These are phyloP conservation scores for Drosophila parthenogenetica DNA, from an alignment of 2,888 invertebrate species.

Conservation along the genomic window DNA sequence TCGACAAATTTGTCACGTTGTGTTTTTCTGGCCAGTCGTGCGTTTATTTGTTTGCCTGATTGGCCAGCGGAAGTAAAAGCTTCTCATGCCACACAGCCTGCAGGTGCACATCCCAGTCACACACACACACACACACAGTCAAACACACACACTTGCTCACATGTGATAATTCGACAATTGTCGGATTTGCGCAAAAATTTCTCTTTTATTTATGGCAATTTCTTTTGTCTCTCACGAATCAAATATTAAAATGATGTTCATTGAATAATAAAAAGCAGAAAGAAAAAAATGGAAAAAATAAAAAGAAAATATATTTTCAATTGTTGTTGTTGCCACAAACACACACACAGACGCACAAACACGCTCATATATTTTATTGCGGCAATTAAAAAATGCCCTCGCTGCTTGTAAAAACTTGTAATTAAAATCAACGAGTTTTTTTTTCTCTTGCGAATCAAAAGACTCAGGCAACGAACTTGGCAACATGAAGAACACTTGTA, in stretches of 20 bases:
- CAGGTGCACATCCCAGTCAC: slow-evolving; percentile 64
- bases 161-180: slow-evolving; percentile 62
- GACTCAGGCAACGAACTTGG: slow-evolving; percentile 56
- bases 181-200: slow-evolving; percentile 55
- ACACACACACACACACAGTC: neutral
- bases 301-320: slow-evolving; percentile 27
- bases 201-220: slow-evolving; percentile 80
- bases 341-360: slow-evolving; percentile 33
- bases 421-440: slow-evolving; percentile 44
- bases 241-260: slow-evolving; percentile 64
- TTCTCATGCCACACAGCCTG: slow-evolving; percentile 31
- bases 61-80: slow-evolving; percentile 76
- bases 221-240: slow-evolving; percentile 65
- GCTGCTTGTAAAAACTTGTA: slow-evolving; percentile 42
- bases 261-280: slow-evolving; percentile 52
- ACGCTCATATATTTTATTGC: slow-evolving; percentile 43
- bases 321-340: slow-evolving; percentile 10
- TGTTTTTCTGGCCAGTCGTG: slow-evolving; percentile 61
- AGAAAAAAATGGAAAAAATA: slow-evolving; percentile 2
- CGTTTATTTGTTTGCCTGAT: slow-evolving; percentile 65
- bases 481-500: slow-evolving; percentile 32
- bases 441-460: slow-evolving; percentile 28
- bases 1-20: slow-evolving; percentile 79
- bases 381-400: slow-evolving; percentile 64
- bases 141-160: slow-evolving; percentile 15